Evolutionary conservation across 1,140 invertebrate species (phyloP).

Genomic region (Drosophila nebulosa): DNA sequence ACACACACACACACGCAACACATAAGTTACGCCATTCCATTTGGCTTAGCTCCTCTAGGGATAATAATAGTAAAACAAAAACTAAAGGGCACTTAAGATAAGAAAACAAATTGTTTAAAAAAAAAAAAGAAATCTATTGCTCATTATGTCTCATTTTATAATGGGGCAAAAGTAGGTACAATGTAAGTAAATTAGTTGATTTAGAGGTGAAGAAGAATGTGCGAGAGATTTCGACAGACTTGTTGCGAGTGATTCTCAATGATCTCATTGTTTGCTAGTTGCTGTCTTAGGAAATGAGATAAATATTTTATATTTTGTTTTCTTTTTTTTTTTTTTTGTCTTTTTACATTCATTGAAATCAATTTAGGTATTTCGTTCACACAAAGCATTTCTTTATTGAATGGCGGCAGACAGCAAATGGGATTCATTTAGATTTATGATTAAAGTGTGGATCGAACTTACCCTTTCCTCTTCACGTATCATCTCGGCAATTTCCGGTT

Average conservation of each 20-base stretch:
- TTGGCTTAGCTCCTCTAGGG: too few species aligned
- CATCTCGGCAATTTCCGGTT: constrained; percentile 96
- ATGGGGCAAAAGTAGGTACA: background rate
- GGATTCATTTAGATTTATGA: background rate
- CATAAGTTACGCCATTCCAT: background rate
- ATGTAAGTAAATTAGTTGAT: background rate
- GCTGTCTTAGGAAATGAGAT: too few species aligned
- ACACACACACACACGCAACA: too few species aligned
- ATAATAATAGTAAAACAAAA: background rate
- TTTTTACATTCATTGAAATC: background rate
- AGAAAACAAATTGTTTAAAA: background rate
- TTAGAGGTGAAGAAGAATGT: background rate
- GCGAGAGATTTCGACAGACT: too few species aligned
- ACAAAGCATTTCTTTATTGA: background rate
- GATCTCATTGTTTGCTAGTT: too few species aligned
- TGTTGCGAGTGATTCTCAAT: too few species aligned
- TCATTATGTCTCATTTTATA: background rate
- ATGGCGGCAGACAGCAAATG: too few species aligned
- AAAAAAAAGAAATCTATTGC: background rate
- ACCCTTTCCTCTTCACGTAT: constrained; percentile 97
- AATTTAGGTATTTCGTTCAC: background rate
- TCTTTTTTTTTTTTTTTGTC: background rate
- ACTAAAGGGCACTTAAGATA: background rate
- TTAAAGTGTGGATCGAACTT: constrained; percentile 82
- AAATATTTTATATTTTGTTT: background rate